Base-by-base conservation (phyloP, 2,113 vertebrate species). In the Pyrgilauda ruficollis region DNA sequence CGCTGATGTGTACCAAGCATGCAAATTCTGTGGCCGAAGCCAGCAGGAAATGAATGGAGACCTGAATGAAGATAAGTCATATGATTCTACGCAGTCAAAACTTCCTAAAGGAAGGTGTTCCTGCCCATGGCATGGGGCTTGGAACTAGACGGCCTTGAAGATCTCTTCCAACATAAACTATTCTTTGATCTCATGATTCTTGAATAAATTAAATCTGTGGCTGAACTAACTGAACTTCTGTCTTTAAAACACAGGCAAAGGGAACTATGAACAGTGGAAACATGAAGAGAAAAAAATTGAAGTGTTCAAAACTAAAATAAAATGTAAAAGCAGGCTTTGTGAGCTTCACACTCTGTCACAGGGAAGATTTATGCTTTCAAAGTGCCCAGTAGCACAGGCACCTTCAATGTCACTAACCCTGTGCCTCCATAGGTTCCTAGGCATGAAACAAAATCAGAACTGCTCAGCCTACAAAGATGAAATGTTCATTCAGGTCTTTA, bases 91-190 rank as follows among this genome's bases (percentile, higher is more conserved):
- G 11, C 10, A 30, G 4, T 22, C 55, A 53, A 68, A 61, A 82
- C 3, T 2, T 41, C n/a, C 7, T 22, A 26, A 50, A 30, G 8
- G 37, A 70, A 37, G 7, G 8, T 33, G 6, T 72, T 5, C 31
- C 11, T 46, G 33, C 20, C 33, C 5, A 3, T 15, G 33, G 15
- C 13, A 30, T 2, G 0, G 4, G 13, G 7, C n/a, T 52, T 72
- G 50, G 17, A 90, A 39, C 2, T 10, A n/a, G 11, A 52, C 15
- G 19, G 4, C 28, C 13, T 44, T 44, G n/a, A 58, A n/a, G 16
- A 10, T 26, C 5, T 28, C 23, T n/a, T 64, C 19, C 27, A 72
- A 39, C 7, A 14, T 23, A 39, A 84, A 50, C 2, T 28, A 13
- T 47, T 53, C 6, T n/a, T 67, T 61, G 41, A 58, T n/a, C 49